Base-by-base conservation (phyloP, 2,113 vertebrate species). In the Chinchilla lanigera region DNA sequence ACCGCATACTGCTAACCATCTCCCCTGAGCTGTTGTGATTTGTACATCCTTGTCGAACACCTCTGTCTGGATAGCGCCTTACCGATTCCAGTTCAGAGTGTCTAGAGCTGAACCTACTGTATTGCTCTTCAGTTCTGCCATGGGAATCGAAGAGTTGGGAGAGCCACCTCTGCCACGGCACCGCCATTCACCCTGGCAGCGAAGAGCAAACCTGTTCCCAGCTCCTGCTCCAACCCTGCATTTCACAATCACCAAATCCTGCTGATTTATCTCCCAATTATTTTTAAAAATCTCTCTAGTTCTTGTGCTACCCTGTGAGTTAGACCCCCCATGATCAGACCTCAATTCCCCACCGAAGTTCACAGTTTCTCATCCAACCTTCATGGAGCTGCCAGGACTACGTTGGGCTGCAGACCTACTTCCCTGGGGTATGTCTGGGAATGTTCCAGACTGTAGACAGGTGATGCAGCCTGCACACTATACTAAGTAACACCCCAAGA, bases 341-440 rank as follows among this genome's bases (percentile, higher is more conserved):
- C 1, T 71, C 13, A 0, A 41, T 5, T 73, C 54, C 5, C 7
- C 7, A 0, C 50, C 14, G 50, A 17, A 61, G 41, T 22, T 41
- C 56, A 30, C 0, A 0, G n/a, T 17, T 61, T 24, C 28, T 8
- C 14, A 0, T 19, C 35, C 22, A 47, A 47, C 56, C 38, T 80
- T 73, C 7, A 7, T 0, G 19, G 84, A 78, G 73, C 16, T n/a
- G 30, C n/a, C 35, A 56, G 33, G n/a, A 10, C 5, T 14, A 54
- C 5, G 3, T 0, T 33, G 14, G 9, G 24, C 50, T 50, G 0
- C 33, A 35, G 0, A 9, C 44, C 35, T 14, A 3, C 13, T 0
- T 4, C 80, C 7, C 41, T 33, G 56, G 47, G 33, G 20, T 85
- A 20, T 35, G 38, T 63, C 90, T 85, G 50, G 13, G n/a, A 80